phyloP scores from a whole-genome alignment of 2,113 vertebrate species.

The Eupsittula cactorum region DNA sequence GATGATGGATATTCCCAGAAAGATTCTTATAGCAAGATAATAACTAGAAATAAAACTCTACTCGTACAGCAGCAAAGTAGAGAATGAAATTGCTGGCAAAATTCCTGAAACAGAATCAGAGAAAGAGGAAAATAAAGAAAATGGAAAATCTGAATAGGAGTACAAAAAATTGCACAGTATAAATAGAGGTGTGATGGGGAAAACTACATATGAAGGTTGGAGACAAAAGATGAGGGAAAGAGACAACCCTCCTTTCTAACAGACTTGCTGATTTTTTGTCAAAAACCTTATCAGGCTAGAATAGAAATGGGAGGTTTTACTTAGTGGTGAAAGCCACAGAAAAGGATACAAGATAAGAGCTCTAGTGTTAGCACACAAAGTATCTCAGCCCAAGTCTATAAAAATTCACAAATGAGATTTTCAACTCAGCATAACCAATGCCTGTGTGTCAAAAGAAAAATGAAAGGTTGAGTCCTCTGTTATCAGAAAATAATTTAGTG shows the following conservation, averaged over 20 bases:
- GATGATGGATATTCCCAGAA: background rate
- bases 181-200: background rate
- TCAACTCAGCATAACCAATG: background rate
- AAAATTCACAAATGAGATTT: conserved; percentile 27
- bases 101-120: background rate
- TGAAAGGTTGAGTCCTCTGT: background rate
- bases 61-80: background rate
- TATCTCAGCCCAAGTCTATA: background rate
- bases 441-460: background rate
- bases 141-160: background rate
- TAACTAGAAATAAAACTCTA: conserved; percentile 17
- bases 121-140: background rate
- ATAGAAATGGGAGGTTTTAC: background rate
- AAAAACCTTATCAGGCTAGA: background rate
- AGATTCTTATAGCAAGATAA: background rate
- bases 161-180: background rate
- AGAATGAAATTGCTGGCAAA: background rate
- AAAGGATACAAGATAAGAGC: background rate
- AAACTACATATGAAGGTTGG: background rate
- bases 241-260: background rate
- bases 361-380: background rate
- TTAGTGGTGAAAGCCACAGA: background rate
- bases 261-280: background rate
- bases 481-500: background rate
- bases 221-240: background rate